Evolutionary conservation across 2,888 invertebrate species (phyloP).

Genomic region (Aphidoletes aphidimyza): DNA sequence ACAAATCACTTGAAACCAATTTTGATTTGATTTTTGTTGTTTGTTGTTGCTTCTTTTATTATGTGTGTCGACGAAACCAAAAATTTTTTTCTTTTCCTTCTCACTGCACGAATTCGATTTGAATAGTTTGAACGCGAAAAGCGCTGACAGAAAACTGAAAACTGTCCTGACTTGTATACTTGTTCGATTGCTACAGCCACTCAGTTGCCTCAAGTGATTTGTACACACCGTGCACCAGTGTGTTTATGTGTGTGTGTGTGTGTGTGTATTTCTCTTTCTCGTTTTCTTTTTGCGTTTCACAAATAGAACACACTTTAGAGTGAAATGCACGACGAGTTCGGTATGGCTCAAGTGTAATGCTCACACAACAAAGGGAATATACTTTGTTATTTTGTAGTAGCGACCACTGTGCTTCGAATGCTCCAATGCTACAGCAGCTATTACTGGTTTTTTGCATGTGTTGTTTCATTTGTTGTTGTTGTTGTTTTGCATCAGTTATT

Average conservation of each 20-base stretch:
- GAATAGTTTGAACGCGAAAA: conserved; percentile 50
- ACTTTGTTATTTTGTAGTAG: neutral
- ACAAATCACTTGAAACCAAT: conserved; percentile 2
- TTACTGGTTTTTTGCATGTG: neutral
- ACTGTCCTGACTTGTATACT: conserved; percentile 36
- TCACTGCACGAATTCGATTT: conserved; percentile 21
- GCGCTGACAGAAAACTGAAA: conserved; percentile 50
- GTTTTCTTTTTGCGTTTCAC: conserved; percentile 24
- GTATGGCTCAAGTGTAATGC: neutral
- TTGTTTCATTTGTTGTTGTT: neutral
- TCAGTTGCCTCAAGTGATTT: neutral
- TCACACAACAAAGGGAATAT: conserved; percentile 15
- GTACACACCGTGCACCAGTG: neutral
- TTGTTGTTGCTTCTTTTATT: neutral
- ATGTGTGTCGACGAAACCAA: neutral
- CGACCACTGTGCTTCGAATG: neutral
- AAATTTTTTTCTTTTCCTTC: neutral
- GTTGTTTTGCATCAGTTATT: neutral
- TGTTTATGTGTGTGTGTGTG: neutral
- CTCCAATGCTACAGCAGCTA: neutral
- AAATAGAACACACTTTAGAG: conserved; percentile 32
- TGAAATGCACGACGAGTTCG: neutral
- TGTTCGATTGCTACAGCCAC: conserved; percentile 36
- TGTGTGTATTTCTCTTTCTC: neutral
- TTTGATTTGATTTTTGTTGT: conserved; percentile 10